phyloP scores from a whole-genome alignment of 2,113 vertebrate species.

The Melanerpes aurifrons region DNA sequence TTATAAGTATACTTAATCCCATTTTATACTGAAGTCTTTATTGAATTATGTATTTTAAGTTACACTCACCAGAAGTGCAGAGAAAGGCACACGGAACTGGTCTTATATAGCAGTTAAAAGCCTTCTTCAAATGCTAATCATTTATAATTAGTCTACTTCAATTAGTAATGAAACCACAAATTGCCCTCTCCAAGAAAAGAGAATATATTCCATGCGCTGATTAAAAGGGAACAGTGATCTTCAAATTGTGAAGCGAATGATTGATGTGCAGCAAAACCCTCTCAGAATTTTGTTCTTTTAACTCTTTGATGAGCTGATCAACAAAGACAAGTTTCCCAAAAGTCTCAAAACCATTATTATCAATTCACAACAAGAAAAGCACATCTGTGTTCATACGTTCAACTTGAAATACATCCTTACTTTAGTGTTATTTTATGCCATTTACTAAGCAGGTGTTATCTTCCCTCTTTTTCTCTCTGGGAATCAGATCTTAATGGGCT shows the following conservation, averaged over 20 bases:
- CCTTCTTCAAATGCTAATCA: slow-evolving; percentile 74
- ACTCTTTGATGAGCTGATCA: slow-evolving; percentile 49
- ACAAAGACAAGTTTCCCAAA: slow-evolving; percentile 31
- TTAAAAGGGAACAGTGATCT: slow-evolving; percentile 64
- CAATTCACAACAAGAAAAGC: slow-evolving; percentile 51
- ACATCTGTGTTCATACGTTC: slow-evolving; percentile 47
- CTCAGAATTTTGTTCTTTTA: slow-evolving; percentile 42
- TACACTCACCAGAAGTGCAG: slow-evolving; percentile 25
- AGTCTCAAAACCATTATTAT: slow-evolving; percentile 31
- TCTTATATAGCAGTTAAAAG: slow-evolving; percentile 65
- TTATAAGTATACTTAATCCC: slow-evolving; percentile 74
- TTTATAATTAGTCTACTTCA: slow-evolving; percentile 74
- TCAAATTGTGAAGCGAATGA: slow-evolving; percentile 42
- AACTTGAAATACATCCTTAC: slow-evolving; percentile 34
- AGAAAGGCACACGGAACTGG: slow-evolving; percentile 31
- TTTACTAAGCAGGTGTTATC: slow-evolving; percentile 56
- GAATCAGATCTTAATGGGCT: slow-evolving; percentile 17
- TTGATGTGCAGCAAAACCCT: slow-evolving; percentile 40
- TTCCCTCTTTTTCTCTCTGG: background rate
- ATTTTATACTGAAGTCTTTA: slow-evolving; percentile 76
- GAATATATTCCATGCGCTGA: slow-evolving; percentile 55
- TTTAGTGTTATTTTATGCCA: background rate
- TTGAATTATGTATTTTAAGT: slow-evolving; percentile 78
- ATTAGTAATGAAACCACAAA: slow-evolving; percentile 71
- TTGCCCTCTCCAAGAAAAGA: slow-evolving; percentile 71